Base-by-base conservation (phyloP, 2,888 invertebrate genomes). In the Colostygia pectinataria region DNA sequence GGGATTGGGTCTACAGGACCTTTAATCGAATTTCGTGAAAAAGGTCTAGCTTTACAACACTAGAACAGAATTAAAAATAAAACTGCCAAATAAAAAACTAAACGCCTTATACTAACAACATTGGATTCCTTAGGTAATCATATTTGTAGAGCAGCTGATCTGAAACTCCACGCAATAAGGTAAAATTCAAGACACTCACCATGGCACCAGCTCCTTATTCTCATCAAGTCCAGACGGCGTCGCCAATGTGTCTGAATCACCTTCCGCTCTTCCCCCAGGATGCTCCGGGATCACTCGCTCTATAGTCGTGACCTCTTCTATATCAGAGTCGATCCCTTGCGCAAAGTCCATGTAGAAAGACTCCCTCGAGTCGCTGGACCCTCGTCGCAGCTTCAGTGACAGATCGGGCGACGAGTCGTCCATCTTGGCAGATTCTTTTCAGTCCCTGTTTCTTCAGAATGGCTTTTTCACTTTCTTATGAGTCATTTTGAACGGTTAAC, bases 301-400 rank as follows among this genome's bases (percentile, higher is more conserved):
- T 37, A 93, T 93, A 44, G 94, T 94, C 33, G 94, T 94, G 73
- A 96, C 95, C 83, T 96, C 96, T 79, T 96, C 96, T 68, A 96
- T 96, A 76, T 97, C 96, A 12, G 96, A 96, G 83, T 96, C 96
- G 77, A 96, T 96, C 53, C 96, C 96, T 90, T 95, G 95, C 68
- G 96, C 96, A 77, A 96, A 96, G 86, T 96, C 96, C 96, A 96
- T 96, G 74, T 96, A 96, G 80, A 96, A 96, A 44, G 96, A 96
- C 81, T 96, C 96, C 58, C 96, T 91, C 24, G 96, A 96, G 83
- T 96, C 96, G 77, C 95, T 96, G 25, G 96, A 96, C 40, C 96
- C 96, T 50, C 96, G 93, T 65, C 96, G 93, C 77, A 96, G 86
- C 87, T 96, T 95, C 59, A 96, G 91, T 89, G 96, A 96, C 84